phyloP scores from a whole-genome alignment of 2,888 invertebrate species.

The Polietes domitor region DNA sequence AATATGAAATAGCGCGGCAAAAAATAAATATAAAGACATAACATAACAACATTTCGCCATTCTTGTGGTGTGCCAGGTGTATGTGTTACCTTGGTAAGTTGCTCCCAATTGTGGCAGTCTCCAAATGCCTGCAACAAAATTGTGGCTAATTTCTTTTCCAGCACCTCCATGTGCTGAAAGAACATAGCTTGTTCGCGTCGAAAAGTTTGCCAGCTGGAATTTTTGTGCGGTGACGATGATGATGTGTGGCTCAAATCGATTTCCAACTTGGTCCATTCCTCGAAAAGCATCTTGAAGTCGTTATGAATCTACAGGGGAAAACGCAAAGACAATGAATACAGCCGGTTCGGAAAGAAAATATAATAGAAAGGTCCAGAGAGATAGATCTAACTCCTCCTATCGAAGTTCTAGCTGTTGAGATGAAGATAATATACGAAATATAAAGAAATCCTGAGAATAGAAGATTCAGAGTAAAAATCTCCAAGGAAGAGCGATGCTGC shows the following conservation, averaged over 20 bases:
- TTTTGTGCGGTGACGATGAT: conserved; percentile 21
- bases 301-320: conserved; percentile 77
- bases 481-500: no score
- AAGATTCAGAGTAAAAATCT: no score
- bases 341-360: no score
- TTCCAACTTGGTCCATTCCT: conserved; percentile 78
- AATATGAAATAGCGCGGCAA: conserved; percentile 17
- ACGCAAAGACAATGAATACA: no score
- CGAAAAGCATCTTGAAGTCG: conserved; percentile 77
- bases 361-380: no score
- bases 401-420: no score
- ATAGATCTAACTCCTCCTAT: no score
- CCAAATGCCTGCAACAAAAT: conserved; percentile 83
- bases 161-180: conserved; percentile 75
- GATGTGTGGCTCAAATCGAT: conserved; percentile 71
- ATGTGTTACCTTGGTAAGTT: conserved; percentile 82
- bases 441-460: no score
- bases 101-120: conserved; percentile 83
- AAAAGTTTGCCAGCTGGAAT: conserved; percentile 79
- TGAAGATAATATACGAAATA: no score
- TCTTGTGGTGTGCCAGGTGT: neutral
- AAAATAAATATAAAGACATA: neutral
- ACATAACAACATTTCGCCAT: neutral
- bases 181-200: conserved; percentile 82
- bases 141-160: conserved; percentile 83